These are phyloP conservation scores for Falcunculus frontatus DNA, from an alignment of 2,113 vertebrate genomes.

Conservation along the genomic window DNA sequence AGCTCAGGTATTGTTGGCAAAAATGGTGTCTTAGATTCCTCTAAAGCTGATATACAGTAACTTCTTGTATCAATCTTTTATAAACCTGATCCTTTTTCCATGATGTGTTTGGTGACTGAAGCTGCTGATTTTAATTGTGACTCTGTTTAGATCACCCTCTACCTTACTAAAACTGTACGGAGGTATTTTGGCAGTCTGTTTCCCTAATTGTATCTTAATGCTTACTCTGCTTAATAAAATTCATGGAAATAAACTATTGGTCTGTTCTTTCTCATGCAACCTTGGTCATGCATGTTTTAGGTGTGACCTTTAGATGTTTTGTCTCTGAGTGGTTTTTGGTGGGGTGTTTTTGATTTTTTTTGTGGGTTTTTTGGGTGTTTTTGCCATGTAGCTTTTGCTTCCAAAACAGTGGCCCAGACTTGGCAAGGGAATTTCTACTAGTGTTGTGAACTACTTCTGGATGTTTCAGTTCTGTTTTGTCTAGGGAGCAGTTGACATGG, in stretches of 20 bases:
- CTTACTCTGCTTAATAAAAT: conserved; percentile 27
- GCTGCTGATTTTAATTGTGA: conserved; percentile 1
- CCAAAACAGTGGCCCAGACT: not conserved
- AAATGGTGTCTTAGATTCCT: not conserved
- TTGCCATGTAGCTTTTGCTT: not conserved
- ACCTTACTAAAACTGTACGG: not conserved
- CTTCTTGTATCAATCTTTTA: conserved; percentile 12
- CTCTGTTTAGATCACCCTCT: not conserved
- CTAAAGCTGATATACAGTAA: not conserved
- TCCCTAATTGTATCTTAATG: not conserved
- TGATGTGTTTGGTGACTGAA: not conserved
- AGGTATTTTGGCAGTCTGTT: not conserved
- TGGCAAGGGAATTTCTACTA: not conserved
- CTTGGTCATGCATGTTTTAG: not conserved
- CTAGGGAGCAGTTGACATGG: conserved; percentile 10
- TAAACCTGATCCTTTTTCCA: conserved; percentile 6
- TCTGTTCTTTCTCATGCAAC: not conserved
- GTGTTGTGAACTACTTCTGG: not conserved
- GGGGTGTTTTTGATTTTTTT: not conserved
- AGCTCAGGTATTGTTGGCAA: not conserved
- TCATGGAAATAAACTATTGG: not conserved
- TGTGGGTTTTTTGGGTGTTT: not conserved
- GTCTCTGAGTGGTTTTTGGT: not conserved
- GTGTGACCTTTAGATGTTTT: not conserved
- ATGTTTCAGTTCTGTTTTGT: conserved; percentile 5